Base-by-base conservation (phyloP, 2,888 invertebrate genomes). In the Lasius platythorax region DNA sequence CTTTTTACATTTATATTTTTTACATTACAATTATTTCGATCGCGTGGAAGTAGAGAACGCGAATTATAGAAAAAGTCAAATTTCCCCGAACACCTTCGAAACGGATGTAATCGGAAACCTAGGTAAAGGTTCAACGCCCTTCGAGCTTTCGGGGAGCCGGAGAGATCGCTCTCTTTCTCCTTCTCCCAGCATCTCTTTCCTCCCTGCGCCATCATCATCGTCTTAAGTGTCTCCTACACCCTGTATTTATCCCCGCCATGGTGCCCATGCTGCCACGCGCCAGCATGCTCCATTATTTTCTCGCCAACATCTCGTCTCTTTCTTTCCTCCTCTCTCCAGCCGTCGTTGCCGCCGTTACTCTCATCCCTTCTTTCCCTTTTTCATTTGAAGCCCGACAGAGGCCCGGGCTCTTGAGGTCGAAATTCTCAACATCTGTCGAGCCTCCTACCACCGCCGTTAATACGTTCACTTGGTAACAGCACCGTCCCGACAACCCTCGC, bases 401-500 rank as follows among this genome's bases (percentile, higher is more conserved):
- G 67, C 63, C 82, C 63, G 18, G 18, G 81, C 87, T 87, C 91
- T 87, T 87, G 88, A 83, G 89, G 85, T 89, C 88, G 89, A 93
- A 93, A 93, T 93, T 92, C 92, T 88, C 93, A 92, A 93, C 94
- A 93, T 93, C 93, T 93, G 92, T 93, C 92, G 91, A 83, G 90
- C 89, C 91, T 92, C 91, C 91, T 91, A 90, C 91, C 91, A 90
- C 91, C 91, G 46, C 58, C 83, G 89, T 91, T 90, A 87, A 89
- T 90, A 90, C 90, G 89, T 92, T 92, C 93, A 91, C 93, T 93
- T 93, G 92, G 93, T 93, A 93, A 93, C 93, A 93, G 91, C 93
- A 88, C 88, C 91, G 87, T 87, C 90, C 84, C 84, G 40, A 53
- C 67, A 40, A 40, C 63, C 40, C 85, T 82, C 87, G 82, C 72